A percentile compares a stretch with the other conserved stretches of the same genome.
These are phyloP conservation scores for Drosophila orosa DNA, from an alignment of 1,140 invertebrate genomes.

Conservation along the genomic window DNA sequence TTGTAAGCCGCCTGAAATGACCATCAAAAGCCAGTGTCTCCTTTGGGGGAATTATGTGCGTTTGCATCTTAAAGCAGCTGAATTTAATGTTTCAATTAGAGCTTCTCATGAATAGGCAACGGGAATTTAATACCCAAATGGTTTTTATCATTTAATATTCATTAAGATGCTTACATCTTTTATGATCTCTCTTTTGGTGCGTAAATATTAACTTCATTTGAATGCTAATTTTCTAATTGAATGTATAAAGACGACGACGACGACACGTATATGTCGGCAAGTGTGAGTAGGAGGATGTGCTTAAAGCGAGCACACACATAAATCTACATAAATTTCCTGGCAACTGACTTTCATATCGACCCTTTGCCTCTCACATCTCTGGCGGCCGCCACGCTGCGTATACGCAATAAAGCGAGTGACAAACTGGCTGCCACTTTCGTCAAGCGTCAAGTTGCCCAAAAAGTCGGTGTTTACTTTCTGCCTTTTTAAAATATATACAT, in stretches of 20 bases:
- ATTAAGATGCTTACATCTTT: constrained; percentile 45
- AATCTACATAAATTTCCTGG: constrained; percentile 58
- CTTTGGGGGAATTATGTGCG: not conserved
- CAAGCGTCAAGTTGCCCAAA: constrained; percentile 37
- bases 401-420: constrained; percentile 68
- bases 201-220: constrained; percentile 60
- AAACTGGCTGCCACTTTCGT: constrained; percentile 44
- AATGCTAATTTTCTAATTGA: constrained; percentile 71
- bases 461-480: constrained; percentile 35
- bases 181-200: constrained; percentile 27
- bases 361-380: constrained; percentile 1
- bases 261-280: constrained; percentile 17
- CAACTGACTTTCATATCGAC: constrained; percentile 28
- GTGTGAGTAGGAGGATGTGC: constrained; percentile 2
- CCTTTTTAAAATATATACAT: constrained; percentile 28
- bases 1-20: constrained; percentile 24
- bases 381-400: constrained; percentile 47
- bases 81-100: constrained; percentile 13
- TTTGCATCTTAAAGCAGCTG: not conserved
- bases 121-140: constrained; percentile 17
- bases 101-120: constrained; percentile 3
- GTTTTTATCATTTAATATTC: constrained; percentile 40
- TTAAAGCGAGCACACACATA: constrained; percentile 23
- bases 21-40: constrained; percentile 12
- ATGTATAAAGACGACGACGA: constrained; percentile 17